These are phyloP conservation scores for Rattus rattus DNA, from an alignment of 2,113 vertebrate species.

Conservation along the genomic window DNA sequence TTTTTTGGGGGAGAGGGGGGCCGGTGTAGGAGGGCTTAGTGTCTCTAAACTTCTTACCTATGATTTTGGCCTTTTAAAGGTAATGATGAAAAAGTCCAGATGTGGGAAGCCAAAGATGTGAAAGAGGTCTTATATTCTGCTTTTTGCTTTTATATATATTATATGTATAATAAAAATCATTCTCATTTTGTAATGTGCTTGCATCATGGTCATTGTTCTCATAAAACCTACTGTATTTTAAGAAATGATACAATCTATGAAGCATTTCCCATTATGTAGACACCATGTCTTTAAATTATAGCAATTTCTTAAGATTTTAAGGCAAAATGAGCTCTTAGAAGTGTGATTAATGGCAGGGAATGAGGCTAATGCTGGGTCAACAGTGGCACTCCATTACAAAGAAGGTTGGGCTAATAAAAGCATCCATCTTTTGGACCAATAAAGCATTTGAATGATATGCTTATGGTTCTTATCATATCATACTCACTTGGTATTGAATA, in stretches of 20 bases:
- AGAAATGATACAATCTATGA: conserved; percentile 88
- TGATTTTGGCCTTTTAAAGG: conserved; percentile 88
- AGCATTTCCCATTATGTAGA: conserved; percentile 90
- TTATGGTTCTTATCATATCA: conserved; percentile 85
- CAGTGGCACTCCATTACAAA: conserved; percentile 91
- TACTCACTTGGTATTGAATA: conserved; percentile 85
- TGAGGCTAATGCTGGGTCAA: conserved; percentile 89
- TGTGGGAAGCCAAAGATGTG: conserved; percentile 87
- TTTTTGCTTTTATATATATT: conserved; percentile 66
- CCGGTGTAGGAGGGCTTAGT: conserved; percentile 79
- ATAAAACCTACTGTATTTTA: conserved; percentile 85
- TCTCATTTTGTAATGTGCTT: conserved; percentile 83
- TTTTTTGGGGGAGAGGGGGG: conserved; percentile 65
- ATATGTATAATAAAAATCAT: conserved; percentile 47
- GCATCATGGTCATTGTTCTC: conserved; percentile 84
- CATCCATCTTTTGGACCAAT: conserved; percentile 90
- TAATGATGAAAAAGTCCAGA: conserved; percentile 85
- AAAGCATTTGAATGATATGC: conserved; percentile 89
- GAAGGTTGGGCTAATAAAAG: conserved; percentile 90
- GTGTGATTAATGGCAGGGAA: conserved; percentile 90
- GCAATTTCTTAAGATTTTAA: conserved; percentile 92
- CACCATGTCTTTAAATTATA: conserved; percentile 90
- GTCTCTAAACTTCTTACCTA: conserved; percentile 86
- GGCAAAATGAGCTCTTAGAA: conserved; percentile 91
- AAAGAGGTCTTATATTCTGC: conserved; percentile 84